Base-by-base conservation (phyloP, 2,113 vertebrate species). In the Semnornis frantzii region DNA sequence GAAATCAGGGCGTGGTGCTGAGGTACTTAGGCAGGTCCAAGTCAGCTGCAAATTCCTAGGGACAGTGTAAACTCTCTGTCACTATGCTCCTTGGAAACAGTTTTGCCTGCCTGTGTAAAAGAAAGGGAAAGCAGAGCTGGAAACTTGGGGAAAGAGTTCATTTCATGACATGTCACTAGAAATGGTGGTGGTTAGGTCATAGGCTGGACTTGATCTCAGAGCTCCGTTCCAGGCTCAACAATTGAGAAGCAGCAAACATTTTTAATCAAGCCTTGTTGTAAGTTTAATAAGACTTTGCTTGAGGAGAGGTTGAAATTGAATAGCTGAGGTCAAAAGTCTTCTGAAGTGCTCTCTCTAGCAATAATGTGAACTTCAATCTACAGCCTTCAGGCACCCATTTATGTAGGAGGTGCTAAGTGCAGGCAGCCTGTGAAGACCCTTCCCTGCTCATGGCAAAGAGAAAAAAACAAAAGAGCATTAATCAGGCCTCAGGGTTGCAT, bases 301-400 rank as follows among this genome's bases (percentile, higher is more conserved):
- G 31, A 87, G 46, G 42, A 92, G 17, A 24, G 19, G 10, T 58
- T 85, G 42, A 81, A 85, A 88, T 57, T 62, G 16, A 79, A 7
- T 52, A 59, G 66, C 79, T 68, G 65, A 83, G 58, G 58, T 74
- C 37, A 89, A 60, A 83, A 90, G 68, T 69, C 31, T 90, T 72
- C 90, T 72, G n/a, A 86, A 95, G 55, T 89, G 66, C 39, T 93
- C 27, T 83, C 58, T 86, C 27, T 55, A 93, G 87, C 82, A 94
- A 86, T 91, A 94, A 94, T 69, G 58, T 62, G 71, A 68, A 60
- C 11, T 39, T 39, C 28, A 86, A 75, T 66, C 58, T 78, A 46
- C 27, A 90, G 62, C 63, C 80, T 89, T 75, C 50, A 72, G 82
- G 34, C 76, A 90, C 8, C 6, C 63, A 12, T 44, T 85, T 78